phyloP scores from a whole-genome alignment of 1,140 invertebrate species.

The Euwallacea similis region DNA sequence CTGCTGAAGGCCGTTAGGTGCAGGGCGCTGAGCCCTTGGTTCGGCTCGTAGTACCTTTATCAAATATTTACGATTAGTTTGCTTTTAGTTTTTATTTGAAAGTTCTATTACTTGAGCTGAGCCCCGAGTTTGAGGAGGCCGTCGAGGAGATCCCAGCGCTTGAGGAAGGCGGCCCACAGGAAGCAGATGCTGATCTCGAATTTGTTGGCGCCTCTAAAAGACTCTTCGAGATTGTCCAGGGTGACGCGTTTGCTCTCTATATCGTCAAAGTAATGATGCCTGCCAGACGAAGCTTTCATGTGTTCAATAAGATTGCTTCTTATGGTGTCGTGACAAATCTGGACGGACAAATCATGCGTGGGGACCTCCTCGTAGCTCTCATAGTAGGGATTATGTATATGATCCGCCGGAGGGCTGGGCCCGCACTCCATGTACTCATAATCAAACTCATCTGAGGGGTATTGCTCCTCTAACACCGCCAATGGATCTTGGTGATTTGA shows the following conservation, averaged over 20 bases:
- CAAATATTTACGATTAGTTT: not conserved
- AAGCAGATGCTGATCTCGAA: conserved; percentile 69
- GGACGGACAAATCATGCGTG: conserved; percentile 65
- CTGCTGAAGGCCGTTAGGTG: conserved; percentile 79
- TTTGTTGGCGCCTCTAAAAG: conserved; percentile 60
- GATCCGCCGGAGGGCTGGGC: conserved; percentile 71
- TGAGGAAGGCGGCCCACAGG: conserved; percentile 71
- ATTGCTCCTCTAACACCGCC: conserved; percentile 65
- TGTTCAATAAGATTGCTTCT: conserved; percentile 70
- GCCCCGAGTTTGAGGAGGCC: conserved; percentile 64
- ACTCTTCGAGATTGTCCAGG: conserved; percentile 58
- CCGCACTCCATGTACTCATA: conserved; percentile 71
- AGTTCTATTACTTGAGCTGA: conserved; percentile 55
- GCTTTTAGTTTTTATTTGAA: not conserved
- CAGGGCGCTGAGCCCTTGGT: conserved; percentile 67
- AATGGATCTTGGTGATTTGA: conserved; percentile 60
- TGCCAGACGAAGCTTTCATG: conserved; percentile 66
- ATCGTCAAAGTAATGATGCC: conserved; percentile 68
- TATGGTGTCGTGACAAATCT: conserved; percentile 73
- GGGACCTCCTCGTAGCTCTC: conserved; percentile 71
- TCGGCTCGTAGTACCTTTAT: conserved; percentile 64
- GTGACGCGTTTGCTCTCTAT: conserved; percentile 66
- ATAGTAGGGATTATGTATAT: conserved; percentile 73
- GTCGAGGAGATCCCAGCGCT: conserved; percentile 65
- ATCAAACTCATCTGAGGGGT: conserved; percentile 63